Evolutionary conservation across 1,140 invertebrate genomes (phyloP).

Genomic region (Lasioglossum albipes): DNA sequence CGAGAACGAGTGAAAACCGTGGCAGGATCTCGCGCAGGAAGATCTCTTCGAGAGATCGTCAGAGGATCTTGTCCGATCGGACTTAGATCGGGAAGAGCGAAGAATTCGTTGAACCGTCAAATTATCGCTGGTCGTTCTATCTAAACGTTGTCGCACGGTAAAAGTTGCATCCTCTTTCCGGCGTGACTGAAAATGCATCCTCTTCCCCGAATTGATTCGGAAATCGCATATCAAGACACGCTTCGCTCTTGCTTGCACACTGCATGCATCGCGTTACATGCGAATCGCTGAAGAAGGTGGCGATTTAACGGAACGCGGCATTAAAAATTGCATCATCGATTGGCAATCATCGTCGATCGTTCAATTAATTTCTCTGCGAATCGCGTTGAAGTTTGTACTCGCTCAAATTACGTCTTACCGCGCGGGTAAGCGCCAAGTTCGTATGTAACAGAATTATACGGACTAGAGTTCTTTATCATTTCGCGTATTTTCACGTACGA

Average conservation of each 20-base stretch:
- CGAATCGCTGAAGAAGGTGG: not conserved
- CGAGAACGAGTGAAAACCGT: too few relatives aligned
- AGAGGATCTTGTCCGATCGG: too few relatives aligned
- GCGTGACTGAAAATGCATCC: not conserved
- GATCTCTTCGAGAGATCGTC: too few relatives aligned
- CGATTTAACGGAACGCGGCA: not conserved
- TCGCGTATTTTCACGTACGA: not conserved
- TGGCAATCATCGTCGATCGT: not conserved
- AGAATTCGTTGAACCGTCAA: not conserved
- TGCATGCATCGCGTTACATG: too few relatives aligned
- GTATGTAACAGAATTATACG: not conserved
- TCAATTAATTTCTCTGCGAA: not conserved
- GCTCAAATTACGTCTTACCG: not conserved
- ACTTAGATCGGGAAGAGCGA: not conserved
- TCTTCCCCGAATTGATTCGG: conserved; percentile 55
- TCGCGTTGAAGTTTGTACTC: not conserved
- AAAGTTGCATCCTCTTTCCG: conserved; percentile 53
- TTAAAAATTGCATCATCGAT: not conserved
- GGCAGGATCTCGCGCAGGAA: too few relatives aligned
- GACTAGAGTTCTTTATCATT: conserved; percentile 17
- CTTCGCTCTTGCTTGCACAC: not conserved
- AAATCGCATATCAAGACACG: conserved; percentile 42
- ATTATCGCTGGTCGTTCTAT: conserved; percentile 18
- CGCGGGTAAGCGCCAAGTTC: not conserved
- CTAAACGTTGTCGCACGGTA: conserved; percentile 35